Conservation (phyloP, 2,113 vertebrate species). For the Tupaia chinensis region DNA sequence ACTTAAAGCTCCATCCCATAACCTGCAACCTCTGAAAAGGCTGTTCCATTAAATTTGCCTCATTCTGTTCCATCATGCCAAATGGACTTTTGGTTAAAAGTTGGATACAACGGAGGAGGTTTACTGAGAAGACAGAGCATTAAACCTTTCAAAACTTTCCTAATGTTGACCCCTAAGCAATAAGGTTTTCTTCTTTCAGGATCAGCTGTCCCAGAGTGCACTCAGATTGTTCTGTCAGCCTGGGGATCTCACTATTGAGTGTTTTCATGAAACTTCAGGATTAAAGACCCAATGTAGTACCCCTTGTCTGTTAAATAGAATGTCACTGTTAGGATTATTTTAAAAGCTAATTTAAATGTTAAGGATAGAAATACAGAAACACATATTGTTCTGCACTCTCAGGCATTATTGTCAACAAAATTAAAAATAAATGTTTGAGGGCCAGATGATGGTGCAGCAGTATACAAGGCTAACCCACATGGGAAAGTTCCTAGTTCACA, state of each 20-base stretch:
- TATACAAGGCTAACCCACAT: no score
- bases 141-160: neutral
- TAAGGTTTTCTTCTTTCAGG: neutral
- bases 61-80: neutral
- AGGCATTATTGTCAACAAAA: slow-evolving; percentile 29
- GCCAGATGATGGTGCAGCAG: no score
- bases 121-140: neutral
- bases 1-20: neutral
- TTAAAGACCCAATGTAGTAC: neutral
- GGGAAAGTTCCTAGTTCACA: no score
- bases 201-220: neutral
- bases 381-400: neutral
- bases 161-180: neutral
- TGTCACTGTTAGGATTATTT: neutral
- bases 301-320: neutral
- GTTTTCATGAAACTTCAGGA: neutral
- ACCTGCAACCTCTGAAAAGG: neutral
- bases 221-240: neutral
- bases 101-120: neutral
- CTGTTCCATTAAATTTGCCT: neutral
- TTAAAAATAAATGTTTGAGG: neutral
- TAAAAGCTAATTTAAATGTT: neutral
- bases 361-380: slow-evolving; percentile 44
- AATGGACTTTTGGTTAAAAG: neutral
- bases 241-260: neutral